Evolutionary conservation across 2,113 vertebrate species (phyloP), one percentile per base, ranked within the genome.

Genomic region (Stercorarius parasiticus): DNA sequence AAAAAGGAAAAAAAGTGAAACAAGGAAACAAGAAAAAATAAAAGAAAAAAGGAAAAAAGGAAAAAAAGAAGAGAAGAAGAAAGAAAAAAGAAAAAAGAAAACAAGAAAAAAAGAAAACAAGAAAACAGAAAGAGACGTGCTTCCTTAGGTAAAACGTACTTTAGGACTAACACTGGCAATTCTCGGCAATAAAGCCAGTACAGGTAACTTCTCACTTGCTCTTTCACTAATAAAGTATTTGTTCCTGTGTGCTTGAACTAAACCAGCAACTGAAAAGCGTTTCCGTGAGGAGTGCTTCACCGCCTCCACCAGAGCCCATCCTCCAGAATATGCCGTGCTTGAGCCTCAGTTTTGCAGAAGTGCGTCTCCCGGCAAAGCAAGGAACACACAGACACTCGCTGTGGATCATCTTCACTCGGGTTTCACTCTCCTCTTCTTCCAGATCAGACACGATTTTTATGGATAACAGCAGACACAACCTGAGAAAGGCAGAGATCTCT

Each of bases 231-330:
- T 36, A 8, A 26, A 32, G 11, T 10, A 32, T 65, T 42, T 81
- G 49, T 14, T 58, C 50, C 43, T 2, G 2, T 14, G 29, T 6
- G 21, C 43, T 66, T 26, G 9, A 58, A 26, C 43, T 32, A 14
- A 26, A 58, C 6, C 2, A 7, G 27, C 22, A 64, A 27, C 34
- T 9, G 62, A 43, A 36, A 43, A 38, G 6, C 3, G 0, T 10
- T 13, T 8, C 55, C 17, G 17, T 18, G 65, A 59, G 36, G 52
- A 58, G 2, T 8, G 42, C 77, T 53, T 30, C 59, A 18, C 32
- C 16, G 29, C 62, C 55, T 55, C 62, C 71, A 14, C 2, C 53
- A 25, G 38, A 47, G 62, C 6, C 11, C 13, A 8, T 15, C 66
- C 49, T 64, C 30, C 56, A 64, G 88, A 30, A 38, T 5, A 34